Evolutionary conservation across 2,888 invertebrate species (phyloP).

Genomic region (Sinotaia quadrata): DNA sequence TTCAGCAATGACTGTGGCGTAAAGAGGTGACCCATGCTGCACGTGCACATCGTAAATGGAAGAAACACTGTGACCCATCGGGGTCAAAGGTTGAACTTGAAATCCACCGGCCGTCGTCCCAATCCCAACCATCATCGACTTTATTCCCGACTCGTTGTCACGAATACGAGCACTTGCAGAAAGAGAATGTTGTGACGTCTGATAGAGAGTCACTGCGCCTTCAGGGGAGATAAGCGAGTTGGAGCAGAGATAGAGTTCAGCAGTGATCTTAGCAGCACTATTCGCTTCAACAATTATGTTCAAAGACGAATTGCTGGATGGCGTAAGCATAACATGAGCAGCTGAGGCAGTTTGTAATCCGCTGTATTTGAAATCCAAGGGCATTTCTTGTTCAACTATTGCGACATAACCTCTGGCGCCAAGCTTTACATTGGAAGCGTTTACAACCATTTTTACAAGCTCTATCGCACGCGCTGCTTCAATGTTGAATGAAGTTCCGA

Average conservation of each 20-base stretch:
- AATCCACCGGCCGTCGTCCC: slow-evolving; percentile 41
- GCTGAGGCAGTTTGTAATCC: too few relatives aligned
- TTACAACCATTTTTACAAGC: slow-evolving; percentile 7
- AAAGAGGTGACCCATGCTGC: slow-evolving; percentile 39
- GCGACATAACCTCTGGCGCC: not conserved
- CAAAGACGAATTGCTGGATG: too few relatives aligned
- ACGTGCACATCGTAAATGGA: slow-evolving; percentile 27
- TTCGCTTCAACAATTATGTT: too few relatives aligned
- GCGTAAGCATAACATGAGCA: too few relatives aligned
- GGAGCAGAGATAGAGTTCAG: not conserved
- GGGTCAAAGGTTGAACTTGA: slow-evolving; percentile 36
- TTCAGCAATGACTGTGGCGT: slow-evolving; percentile 40
- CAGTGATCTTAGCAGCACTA: not conserved
- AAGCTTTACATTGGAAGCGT: not conserved
- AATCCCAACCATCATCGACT: slow-evolving; percentile 30
- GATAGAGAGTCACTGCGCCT: slow-evolving; percentile 19
- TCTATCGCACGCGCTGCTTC: not conserved
- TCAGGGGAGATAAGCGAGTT: not conserved
- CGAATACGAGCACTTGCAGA: slow-evolving; percentile 22
- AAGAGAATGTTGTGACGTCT: slow-evolving; percentile 27
- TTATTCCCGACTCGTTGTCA: slow-evolving; percentile 35
- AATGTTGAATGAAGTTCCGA: not conserved
- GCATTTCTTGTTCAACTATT: too few relatives aligned
- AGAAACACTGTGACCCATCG: slow-evolving; percentile 24
- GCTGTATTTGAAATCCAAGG: too few relatives aligned